Conservation (phyloP, 1,140 invertebrate genomes). For the Hestina assimilis region DNA sequence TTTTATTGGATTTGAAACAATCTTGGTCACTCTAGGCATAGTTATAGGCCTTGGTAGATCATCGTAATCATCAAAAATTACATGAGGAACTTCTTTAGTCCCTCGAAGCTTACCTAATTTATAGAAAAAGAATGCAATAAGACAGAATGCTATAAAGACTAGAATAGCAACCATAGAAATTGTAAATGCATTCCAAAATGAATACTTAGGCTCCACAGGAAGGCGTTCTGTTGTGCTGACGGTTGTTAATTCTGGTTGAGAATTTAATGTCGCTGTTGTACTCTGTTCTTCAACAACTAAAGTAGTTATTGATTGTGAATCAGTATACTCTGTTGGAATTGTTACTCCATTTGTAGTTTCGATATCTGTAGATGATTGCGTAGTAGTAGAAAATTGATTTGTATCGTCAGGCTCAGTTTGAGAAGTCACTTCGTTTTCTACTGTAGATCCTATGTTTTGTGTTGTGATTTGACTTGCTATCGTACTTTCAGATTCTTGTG, state of each 20-base stretch:
- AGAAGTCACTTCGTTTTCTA: no score
- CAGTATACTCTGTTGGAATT: no score
- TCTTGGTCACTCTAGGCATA: conserved; percentile 15
- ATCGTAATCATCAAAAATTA: conserved; percentile 8
- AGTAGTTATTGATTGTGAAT: no score
- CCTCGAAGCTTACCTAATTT: conserved; percentile 7
- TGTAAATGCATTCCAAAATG: conserved; percentile 18
- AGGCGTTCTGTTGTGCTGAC: not conserved
- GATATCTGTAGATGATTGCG: no score
- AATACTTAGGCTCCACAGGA: not conserved
- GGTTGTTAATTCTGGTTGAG: no score
- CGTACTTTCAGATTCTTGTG: not conserved
- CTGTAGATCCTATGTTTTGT: no score
- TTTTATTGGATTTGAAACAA: conserved; percentile 5
- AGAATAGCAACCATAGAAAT: conserved; percentile 12
- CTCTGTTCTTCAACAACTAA: no score
- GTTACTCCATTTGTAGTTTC: not conserved
- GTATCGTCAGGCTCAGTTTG: no score
- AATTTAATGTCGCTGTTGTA: no score
- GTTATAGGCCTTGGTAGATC: conserved; percentile 16
- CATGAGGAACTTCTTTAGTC: not conserved
- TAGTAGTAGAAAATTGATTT: no score
- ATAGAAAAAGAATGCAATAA: conserved; percentile 8
- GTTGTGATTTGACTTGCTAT: no score
- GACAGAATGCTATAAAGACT: conserved; percentile 3